These are phyloP conservation scores for Drosophila tani DNA, from an alignment of 1,140 invertebrate genomes.

Conservation along the genomic window DNA sequence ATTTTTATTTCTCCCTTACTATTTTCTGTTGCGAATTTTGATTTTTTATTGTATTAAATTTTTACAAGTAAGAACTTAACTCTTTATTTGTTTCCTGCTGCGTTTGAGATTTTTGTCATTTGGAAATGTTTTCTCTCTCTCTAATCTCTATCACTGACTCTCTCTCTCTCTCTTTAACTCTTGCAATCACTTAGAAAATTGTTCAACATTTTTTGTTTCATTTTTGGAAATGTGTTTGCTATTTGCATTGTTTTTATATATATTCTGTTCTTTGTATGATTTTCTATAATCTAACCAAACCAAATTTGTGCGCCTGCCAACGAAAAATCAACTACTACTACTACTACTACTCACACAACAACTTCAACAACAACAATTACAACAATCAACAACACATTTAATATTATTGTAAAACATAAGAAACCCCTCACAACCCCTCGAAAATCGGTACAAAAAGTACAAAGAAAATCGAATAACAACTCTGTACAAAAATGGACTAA, in stretches of 20 bases:
- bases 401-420: slow-evolving; percentile 45
- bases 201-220: slow-evolving; percentile 32
- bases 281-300: slow-evolving; percentile 29
- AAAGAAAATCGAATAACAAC: slow-evolving; percentile 26
- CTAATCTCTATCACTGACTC: slow-evolving; percentile 28
- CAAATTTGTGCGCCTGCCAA: slow-evolving; percentile 50
- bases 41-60: slow-evolving; percentile 36
- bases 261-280: slow-evolving; percentile 10
- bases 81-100: slow-evolving; percentile 13
- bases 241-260: slow-evolving; percentile 29
- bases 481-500: slow-evolving; percentile 37
- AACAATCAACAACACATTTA: slow-evolving; percentile 38
- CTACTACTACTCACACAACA: slow-evolving; percentile 44
- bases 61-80: slow-evolving; percentile 32
- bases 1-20: slow-evolving; percentile 34
- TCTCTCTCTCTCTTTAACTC: slow-evolving; percentile 25
- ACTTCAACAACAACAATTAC: slow-evolving; percentile 48
- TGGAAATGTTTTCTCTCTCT: slow-evolving; percentile 27
- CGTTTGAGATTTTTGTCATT: slow-evolving; percentile 20
- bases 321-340: slow-evolving; percentile 34
- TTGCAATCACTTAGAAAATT: slow-evolving; percentile 31
- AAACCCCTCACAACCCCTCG: slow-evolving; percentile 11
- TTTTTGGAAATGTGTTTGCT: slow-evolving; percentile 36
- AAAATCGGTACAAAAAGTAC: slow-evolving; percentile 47
- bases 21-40: slow-evolving; percentile 52